Conservation (phyloP, 1,140 invertebrate genomes). For the Caenorhabditis brenneri region DNA sequence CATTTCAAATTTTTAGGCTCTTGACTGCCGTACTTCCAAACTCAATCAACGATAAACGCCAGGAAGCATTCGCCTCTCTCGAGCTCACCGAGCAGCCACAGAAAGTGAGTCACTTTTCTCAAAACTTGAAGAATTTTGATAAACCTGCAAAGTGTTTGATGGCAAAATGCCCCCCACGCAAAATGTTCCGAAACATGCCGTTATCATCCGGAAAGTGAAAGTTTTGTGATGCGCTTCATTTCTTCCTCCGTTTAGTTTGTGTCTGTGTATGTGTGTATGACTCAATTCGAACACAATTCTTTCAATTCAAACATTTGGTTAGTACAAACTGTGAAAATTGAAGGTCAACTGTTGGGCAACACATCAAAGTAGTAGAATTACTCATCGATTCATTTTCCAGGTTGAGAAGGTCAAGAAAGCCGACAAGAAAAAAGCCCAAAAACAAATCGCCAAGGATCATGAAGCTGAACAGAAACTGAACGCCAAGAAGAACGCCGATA, state of each 20-base stretch:
- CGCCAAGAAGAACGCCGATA: conserved; percentile 7
- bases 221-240: conserved; percentile 12
- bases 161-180: conserved; percentile 16
- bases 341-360: neutral
- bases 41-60: conserved; percentile 37
- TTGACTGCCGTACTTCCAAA: conserved; percentile 31
- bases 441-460: conserved; percentile 25
- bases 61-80: conserved; percentile 27
- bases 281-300: conserved; percentile 37
- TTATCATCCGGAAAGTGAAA: conserved; percentile 36
- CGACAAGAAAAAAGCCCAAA: conserved; percentile 24
- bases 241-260: neutral
- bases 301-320: conserved; percentile 8
- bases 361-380: neutral
- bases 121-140: neutral
- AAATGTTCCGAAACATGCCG: neutral
- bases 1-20: conserved; percentile 3
- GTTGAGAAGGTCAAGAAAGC: conserved; percentile 43
- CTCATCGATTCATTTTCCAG: neutral
- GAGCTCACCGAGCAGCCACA: conserved; percentile 23
- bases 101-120: neutral
- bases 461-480: conserved; percentile 46
- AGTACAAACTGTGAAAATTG: neutral
- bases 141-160: neutral
- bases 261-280: conserved; percentile 14